Base-by-base conservation (phyloP, 2,113 vertebrate species). In the Pimephales promelas region DNA sequence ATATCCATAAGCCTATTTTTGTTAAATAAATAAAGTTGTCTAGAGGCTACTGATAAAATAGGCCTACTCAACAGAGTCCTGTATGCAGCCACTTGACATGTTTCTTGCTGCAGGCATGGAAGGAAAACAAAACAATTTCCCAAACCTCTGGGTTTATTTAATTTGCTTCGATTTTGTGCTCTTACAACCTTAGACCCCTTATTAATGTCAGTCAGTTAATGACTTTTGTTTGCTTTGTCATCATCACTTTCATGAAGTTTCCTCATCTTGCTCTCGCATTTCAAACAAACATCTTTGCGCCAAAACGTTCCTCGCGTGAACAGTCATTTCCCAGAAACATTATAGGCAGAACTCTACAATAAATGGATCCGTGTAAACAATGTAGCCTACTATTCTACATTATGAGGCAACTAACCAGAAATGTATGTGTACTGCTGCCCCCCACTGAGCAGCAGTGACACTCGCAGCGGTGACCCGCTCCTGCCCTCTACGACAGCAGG, bases 391-490 rank as follows among this genome's bases (percentile, higher is more conserved):
- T 24, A 26, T 24, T 47, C 70, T 47, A n/a, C 18, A 57, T 68
- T 22, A 36, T 68, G 10, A 45, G n/a, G 24, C 10, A 43, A 71
- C 10, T n/a, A 24, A 11, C 10, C 22, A 43, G 2, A 14, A 45
- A 24, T 14, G 68, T 71, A 14, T 74, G 47, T n/a, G 28, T 62
- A 64, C 75, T 79, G 62, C 52, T 85, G 81, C 76, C 84, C 84
- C 84, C 77, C 28, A 47, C 71, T 85, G 86, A 79, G 57, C 59
- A 10, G 49, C 59, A 20, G 57, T 45, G 24, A 26, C 5, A n/a
- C n/a, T 40, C 22, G 80, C 40, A 74, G 62, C 83, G 77, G 26
- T 86, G 79, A 82, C 79, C 73, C 36, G 4, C 20, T 26, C 13
- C 40, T 86, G 74, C 36, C 80, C 73, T 49, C 26, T 59, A 34